A percentile compares a stretch with the other conserved stretches of the same genome.
Evolutionary conservation across 2,797 vertebrate species (phyloP).

Genomic region (Gobionotothen gibberifrons): DNA sequence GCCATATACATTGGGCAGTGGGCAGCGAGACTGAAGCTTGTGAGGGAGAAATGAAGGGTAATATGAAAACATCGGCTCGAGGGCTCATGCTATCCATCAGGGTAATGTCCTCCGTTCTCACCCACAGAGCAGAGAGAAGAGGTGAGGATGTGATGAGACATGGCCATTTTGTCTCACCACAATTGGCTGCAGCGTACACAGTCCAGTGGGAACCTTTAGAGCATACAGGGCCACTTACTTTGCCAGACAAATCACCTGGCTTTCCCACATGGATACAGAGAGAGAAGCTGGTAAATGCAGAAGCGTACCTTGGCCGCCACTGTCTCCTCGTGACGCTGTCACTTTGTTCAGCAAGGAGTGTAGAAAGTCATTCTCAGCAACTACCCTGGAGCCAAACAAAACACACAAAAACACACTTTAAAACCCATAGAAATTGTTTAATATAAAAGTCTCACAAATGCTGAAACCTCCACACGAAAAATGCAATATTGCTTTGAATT

Average conservation of each 20-base stretch:
- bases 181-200: constrained; percentile 33
- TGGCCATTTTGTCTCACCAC: constrained; percentile 44
- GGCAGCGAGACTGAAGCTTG: constrained; percentile 15
- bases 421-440: constrained; percentile 55
- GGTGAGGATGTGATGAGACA: constrained; percentile 25
- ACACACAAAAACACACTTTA: constrained; percentile 52
- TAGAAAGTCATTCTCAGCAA: constrained; percentile 94
- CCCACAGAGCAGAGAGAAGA: constrained; percentile 21
- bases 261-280: constrained; percentile 1
- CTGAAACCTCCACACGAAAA: constrained; percentile 9
- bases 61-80: constrained; percentile 53
- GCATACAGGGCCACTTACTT: constrained; percentile 4
- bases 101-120: constrained; percentile 50
- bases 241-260: constrained; percentile 4
- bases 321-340: constrained; percentile 91
- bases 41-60: constrained; percentile 42
- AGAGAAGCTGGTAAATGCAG: constrained; percentile 23
- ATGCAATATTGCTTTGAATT: constrained; percentile 10
- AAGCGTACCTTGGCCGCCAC: constrained; percentile 93
- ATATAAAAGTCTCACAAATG: constrained; percentile 1
- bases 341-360: constrained; percentile 93
- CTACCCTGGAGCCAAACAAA: constrained; percentile 82
- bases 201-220: constrained; percentile 35
- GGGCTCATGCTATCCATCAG: constrained; percentile 51
- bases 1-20: constrained; percentile 50